Percentiles rank a stretch among this genome's conserved stretches.
Evolutionary conservation across 64 coral and sea anemone species (phyloP).

Genomic region (Dendrophyllia cribrosa): DNA sequence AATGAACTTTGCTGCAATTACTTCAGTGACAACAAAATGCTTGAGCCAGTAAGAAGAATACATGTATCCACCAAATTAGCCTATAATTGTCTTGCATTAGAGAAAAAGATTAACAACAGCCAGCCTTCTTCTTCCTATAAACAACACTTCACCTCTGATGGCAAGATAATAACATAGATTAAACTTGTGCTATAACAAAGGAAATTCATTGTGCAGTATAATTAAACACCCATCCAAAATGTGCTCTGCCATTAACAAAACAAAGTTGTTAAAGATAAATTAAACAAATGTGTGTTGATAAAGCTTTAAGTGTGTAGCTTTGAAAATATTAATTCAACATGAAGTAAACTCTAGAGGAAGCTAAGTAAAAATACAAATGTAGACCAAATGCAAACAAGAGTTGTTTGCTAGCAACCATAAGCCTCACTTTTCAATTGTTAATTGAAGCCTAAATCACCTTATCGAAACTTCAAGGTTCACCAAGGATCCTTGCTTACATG

Average conservation of each 20-base stretch:
- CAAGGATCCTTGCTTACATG: background rate
- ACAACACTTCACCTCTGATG: constrained; percentile 12
- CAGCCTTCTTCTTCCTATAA: background rate
- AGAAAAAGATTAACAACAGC: too few relatives aligned
- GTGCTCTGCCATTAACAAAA: background rate
- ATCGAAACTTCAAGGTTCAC: background rate
- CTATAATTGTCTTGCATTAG: too few relatives aligned
- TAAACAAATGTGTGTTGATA: background rate
- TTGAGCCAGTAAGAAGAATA: too few relatives aligned
- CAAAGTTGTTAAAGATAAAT: background rate
- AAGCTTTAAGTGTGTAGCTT: background rate
- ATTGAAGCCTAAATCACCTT: background rate
- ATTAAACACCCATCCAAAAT: constrained; percentile 6
- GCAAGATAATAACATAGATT: background rate
- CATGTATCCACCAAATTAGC: too few relatives aligned
- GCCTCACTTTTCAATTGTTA: background rate
- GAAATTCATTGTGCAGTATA: background rate
- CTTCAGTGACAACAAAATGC: too few relatives aligned
- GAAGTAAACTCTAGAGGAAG: background rate
- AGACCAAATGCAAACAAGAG: background rate
- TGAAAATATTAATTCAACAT: background rate
- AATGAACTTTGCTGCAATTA: too few relatives aligned
- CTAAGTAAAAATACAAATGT: background rate
- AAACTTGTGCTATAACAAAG: constrained; percentile 6
- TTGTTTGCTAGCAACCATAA: background rate